These are phyloP conservation scores for Sycophila sp. DNA, from an alignment of 1,140 invertebrate genomes.

Conservation along the genomic window DNA sequence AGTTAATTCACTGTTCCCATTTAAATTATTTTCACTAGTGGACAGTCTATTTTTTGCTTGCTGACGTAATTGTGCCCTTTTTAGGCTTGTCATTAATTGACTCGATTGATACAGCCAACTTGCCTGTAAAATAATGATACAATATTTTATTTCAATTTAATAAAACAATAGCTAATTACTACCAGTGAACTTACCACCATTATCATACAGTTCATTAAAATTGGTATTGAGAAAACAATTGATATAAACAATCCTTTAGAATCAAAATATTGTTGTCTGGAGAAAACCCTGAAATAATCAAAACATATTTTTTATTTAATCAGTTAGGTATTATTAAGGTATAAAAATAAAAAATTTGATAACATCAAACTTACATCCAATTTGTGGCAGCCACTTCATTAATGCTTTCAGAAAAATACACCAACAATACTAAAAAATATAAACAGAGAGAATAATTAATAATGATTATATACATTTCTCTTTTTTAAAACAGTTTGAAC, in stretches of 20 bases:
- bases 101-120: conserved; percentile 88
- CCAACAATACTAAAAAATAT: conserved; percentile 79
- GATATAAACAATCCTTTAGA: conserved; percentile 93
- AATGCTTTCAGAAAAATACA: conserved; percentile 89
- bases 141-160: background rate
- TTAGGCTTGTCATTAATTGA: conserved; percentile 83
- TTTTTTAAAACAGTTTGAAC: conserved; percentile 62
- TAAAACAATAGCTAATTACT: background rate
- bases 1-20: background rate
- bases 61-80: conserved; percentile 79
- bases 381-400: conserved; percentile 86
- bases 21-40: conserved; percentile 21
- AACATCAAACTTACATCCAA: conserved; percentile 75
- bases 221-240: conserved; percentile 88
- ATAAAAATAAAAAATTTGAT: background rate
- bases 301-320: no score
- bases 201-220: conserved; percentile 90
- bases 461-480: no score
- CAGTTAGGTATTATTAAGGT: background rate
- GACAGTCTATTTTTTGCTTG: conserved; percentile 56
- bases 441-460: conserved; percentile 21
- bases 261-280: conserved; percentile 92
- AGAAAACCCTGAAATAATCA: conserved; percentile 75
- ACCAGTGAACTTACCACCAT: conserved; percentile 85
- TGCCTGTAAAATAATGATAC: conserved; percentile 71